Evolutionary conservation across 2,113 vertebrate genomes (phyloP).

Genomic region (Carassius auratus): DNA sequence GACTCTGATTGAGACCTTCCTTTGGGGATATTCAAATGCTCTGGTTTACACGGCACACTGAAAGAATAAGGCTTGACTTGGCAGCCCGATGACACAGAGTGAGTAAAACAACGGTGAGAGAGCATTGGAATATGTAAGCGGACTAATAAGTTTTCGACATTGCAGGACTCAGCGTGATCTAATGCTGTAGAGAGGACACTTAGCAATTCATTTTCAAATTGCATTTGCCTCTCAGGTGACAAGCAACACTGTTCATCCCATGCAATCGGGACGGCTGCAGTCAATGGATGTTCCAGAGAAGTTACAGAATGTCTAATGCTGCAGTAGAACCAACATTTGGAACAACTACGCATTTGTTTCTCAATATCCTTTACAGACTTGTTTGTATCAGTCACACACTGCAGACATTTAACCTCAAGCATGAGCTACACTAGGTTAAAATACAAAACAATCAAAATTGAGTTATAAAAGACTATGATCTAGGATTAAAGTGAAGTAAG

Average conservation of each 20-base stretch:
- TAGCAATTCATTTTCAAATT: conserved; percentile 21
- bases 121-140: conserved; percentile 36
- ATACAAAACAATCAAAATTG: neutral
- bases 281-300: neutral
- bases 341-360: neutral
- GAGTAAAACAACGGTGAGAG: conserved; percentile 45
- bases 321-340: neutral
- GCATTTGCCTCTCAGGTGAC: neutral
- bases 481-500: neutral
- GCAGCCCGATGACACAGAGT: conserved; percentile 40
- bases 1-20: conserved; percentile 50
- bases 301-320: neutral
- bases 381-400: neutral
- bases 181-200: conserved; percentile 22
- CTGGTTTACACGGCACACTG: conserved; percentile 53
- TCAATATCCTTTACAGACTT: neutral
- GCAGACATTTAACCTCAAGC: too few species aligned
- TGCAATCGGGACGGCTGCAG: neutral
- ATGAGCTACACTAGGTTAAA: too few species aligned
- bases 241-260: neutral
- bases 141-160: conserved; percentile 31
- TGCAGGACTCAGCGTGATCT: conserved; percentile 17
- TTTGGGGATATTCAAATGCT: conserved; percentile 54
- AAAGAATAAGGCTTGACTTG: conserved; percentile 53
- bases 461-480: neutral